These are phyloP conservation scores for Ceratina australensis DNA, from an alignment of 1,140 invertebrate genomes.

Conservation along the genomic window DNA sequence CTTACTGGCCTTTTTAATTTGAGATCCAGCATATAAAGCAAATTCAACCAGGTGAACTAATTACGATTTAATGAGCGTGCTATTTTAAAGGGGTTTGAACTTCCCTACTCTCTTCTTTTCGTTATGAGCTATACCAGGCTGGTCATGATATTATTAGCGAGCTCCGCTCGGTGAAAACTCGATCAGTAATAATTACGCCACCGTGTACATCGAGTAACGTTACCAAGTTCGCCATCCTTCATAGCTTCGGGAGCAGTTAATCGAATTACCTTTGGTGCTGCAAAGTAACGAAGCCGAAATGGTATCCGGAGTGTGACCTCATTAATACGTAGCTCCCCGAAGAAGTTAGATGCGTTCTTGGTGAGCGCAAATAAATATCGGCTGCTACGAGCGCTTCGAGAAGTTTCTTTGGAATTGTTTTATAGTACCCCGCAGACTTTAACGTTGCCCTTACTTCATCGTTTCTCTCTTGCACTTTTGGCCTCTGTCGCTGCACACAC, in stretches of 20 bases:
- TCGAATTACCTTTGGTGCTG: slow-evolving; percentile 52
- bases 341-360: slow-evolving; percentile 58
- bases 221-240: slow-evolving; percentile 27
- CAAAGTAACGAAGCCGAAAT: slow-evolving; percentile 54
- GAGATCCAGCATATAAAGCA: background rate
- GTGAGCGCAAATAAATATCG: slow-evolving; percentile 52
- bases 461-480: background rate
- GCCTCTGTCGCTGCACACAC: background rate
- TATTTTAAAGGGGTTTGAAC: background rate
- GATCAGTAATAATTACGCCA: slow-evolving; percentile 37
- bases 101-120: background rate
- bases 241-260: slow-evolving; percentile 41
- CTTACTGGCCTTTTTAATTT: background rate
- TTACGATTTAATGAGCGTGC: background rate
- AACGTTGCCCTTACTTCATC: slow-evolving; percentile 27
- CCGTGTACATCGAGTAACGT: slow-evolving; percentile 27
- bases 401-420: slow-evolving; percentile 64
- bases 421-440: slow-evolving; percentile 56
- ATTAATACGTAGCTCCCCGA: slow-evolving; percentile 57
- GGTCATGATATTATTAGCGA: background rate
- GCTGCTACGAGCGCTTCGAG: slow-evolving; percentile 35
- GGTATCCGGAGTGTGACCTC: slow-evolving; percentile 54
- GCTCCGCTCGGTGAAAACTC: slow-evolving; percentile 22
- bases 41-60: background rate
- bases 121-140: background rate